phyloP scores from a whole-genome alignment of 2,888 invertebrate genomes.

The Xanthia togata region DNA sequence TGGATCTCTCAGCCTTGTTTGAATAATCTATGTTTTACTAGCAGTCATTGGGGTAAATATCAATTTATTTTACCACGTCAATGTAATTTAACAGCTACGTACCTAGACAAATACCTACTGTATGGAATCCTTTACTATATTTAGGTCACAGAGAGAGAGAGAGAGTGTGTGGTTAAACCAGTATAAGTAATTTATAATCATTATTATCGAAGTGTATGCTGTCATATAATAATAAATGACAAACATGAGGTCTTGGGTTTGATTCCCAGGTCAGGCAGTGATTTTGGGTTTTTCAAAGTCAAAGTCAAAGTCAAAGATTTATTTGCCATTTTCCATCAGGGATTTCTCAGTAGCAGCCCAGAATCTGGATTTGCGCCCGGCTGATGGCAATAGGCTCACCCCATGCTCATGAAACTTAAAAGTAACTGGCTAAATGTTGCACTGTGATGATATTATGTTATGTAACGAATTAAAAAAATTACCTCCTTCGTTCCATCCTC shows the following conservation, averaged over 20 bases:
- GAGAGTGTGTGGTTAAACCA: no score
- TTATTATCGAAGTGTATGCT: neutral
- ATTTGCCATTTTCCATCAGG: no score
- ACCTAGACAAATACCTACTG: neutral
- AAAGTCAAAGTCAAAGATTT: no score
- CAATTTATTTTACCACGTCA: neutral
- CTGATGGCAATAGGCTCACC: neutral
- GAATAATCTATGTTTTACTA: neutral
- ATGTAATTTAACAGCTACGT: neutral
- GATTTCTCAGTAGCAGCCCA: neutral
- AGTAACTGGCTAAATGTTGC: no score
- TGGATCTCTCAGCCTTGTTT: neutral
- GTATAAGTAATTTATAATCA: neutral
- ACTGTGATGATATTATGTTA: neutral
- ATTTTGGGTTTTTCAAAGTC: neutral
- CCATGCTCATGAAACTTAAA: neutral
- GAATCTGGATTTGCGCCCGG: neutral
- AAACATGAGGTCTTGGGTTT: neutral
- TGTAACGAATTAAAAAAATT: neutral
- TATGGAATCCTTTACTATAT: neutral
- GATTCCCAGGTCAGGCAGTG: no score
- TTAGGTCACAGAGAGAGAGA: no score
- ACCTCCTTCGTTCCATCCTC: conserved; percentile 90
- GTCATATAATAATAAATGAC: neutral
- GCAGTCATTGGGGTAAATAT: neutral